Evolutionary conservation across 2,797 vertebrate species (phyloP).

Genomic region (Chaenodraco wilsoni): DNA sequence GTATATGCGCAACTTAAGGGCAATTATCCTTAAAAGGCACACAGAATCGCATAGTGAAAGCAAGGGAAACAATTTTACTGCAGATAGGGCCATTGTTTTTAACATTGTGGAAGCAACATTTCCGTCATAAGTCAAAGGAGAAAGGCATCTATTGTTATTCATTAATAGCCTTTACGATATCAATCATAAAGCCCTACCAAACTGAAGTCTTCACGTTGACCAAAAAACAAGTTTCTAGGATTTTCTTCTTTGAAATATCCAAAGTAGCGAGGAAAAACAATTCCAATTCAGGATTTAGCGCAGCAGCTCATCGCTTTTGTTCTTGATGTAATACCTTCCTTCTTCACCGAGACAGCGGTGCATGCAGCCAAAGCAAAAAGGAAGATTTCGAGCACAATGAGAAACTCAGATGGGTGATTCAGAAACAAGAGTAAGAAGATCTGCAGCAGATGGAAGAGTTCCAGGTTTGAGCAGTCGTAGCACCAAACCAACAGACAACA

Average conservation of each 20-base stretch:
- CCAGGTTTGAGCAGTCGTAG: slow-evolving; percentile 36
- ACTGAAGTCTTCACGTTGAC: slow-evolving; percentile 13
- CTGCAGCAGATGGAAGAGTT: slow-evolving; percentile 36
- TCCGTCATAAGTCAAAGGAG: too few relatives aligned
- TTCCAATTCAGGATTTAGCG: slow-evolving; percentile 48
- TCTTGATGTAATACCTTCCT: slow-evolving; percentile 63
- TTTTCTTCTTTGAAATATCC: slow-evolving; percentile 32
- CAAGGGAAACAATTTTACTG: too few relatives aligned
- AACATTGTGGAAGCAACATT: too few relatives aligned
- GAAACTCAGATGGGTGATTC: slow-evolving; percentile 54
- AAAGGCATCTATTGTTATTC: too few relatives aligned
- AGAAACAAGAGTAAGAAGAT: slow-evolving; percentile 30
- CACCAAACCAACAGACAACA: slow-evolving; percentile 12
- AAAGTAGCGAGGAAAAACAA: slow-evolving; percentile 31
- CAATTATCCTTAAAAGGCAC: too few relatives aligned
- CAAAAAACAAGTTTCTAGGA: slow-evolving; percentile 15
- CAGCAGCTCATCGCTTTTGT: slow-evolving; percentile 55
- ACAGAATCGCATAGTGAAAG: too few relatives aligned
- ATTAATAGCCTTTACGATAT: too few relatives aligned
- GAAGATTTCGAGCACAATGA: slow-evolving; percentile 47
- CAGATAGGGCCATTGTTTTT: too few relatives aligned
- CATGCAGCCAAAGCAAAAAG: slow-evolving; percentile 52
- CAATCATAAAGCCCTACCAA: background rate
- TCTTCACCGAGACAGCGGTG: slow-evolving; percentile 44
- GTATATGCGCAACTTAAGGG: too few relatives aligned